phyloP scores from a whole-genome alignment of 2,888 invertebrate genomes.

The Abrostola tripartita region DNA sequence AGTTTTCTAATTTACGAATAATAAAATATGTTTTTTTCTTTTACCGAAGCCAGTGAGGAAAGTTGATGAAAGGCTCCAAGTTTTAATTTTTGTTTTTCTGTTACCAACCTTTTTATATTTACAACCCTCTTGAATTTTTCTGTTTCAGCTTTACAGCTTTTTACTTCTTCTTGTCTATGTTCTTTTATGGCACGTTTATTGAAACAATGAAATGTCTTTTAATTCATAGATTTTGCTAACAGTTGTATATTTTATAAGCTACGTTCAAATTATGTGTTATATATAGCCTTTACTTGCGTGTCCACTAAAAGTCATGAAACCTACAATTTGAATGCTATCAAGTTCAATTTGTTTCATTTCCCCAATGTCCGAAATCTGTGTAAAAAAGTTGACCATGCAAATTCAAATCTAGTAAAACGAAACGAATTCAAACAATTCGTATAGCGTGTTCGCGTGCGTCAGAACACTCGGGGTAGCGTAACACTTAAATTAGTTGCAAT shows the following conservation, averaged over 20 bases:
- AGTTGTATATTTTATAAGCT: no score
- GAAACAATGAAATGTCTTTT: no score
- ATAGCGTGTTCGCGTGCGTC: slow-evolving; percentile 86
- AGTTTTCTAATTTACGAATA: slow-evolving; percentile 85
- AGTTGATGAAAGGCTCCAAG: slow-evolving; percentile 80
- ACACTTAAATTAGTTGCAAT: slow-evolving; percentile 87
- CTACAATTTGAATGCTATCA: neutral
- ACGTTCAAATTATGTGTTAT: neutral
- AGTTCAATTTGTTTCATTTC: neutral
- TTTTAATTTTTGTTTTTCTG: slow-evolving; percentile 82
- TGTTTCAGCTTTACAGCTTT: slow-evolving; percentile 55
- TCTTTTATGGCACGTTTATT: slow-evolving; percentile 28
- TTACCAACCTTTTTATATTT: slow-evolving; percentile 75
- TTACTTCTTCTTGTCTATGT: slow-evolving; percentile 45
- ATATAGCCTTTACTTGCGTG: neutral
- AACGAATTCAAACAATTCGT: slow-evolving; percentile 57
- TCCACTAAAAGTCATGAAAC: neutral
- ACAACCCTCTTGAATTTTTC: slow-evolving; percentile 71
- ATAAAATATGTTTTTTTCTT: slow-evolving; percentile 81
- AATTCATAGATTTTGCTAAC: no score
- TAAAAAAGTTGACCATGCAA: slow-evolving; percentile 24
- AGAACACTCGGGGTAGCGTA: slow-evolving; percentile 79
- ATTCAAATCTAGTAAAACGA: slow-evolving; percentile 46
- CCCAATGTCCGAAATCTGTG: neutral
- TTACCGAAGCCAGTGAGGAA: slow-evolving; percentile 74